Evolutionary conservation across 2,888 invertebrate genomes (phyloP).

Genomic region (Hypena proboscidalis): DNA sequence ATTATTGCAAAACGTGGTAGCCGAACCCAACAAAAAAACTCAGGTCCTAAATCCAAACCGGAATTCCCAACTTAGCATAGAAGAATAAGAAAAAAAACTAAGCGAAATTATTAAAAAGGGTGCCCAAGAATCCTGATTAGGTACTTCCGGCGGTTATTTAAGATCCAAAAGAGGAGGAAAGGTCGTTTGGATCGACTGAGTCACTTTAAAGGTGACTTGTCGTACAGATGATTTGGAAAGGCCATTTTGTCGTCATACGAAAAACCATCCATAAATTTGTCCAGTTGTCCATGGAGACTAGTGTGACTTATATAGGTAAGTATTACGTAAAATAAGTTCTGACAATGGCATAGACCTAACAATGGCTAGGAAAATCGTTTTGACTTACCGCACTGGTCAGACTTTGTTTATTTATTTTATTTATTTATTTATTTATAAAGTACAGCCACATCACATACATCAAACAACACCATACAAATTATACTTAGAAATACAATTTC

Average conservation of each 20-base stretch:
- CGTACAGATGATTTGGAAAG: slow-evolving; percentile 1
- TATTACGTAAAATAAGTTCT: too few species aligned
- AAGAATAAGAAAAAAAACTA: slow-evolving; percentile 26
- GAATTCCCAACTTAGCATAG: slow-evolving; percentile 28
- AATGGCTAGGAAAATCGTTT: too few species aligned
- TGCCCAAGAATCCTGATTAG: slow-evolving; percentile 73
- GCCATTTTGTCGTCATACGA: neutral
- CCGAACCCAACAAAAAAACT: slow-evolving; percentile 3
- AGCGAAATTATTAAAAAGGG: slow-evolving; percentile 64
- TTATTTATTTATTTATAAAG: too few species aligned
- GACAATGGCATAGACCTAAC: too few species aligned
- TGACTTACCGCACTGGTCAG: too few species aligned
- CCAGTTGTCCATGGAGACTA: slow-evolving; percentile 17
- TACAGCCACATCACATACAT: too few species aligned
- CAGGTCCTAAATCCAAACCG: slow-evolving; percentile 9
- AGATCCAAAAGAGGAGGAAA: slow-evolving; percentile 71
- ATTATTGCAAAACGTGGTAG: neutral
- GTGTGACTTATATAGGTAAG: slow-evolving; percentile 7
- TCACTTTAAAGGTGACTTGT: slow-evolving; percentile 66
- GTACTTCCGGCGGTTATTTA: slow-evolving; percentile 75
- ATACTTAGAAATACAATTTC: too few species aligned
- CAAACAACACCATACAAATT: too few species aligned
- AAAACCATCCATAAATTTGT: slow-evolving; percentile 3
- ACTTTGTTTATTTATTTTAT: too few species aligned
- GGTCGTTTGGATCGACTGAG: slow-evolving; percentile 65